phyloP scores from a whole-genome alignment of 2,113 vertebrate genomes.

The Xenus cinereus region DNA sequence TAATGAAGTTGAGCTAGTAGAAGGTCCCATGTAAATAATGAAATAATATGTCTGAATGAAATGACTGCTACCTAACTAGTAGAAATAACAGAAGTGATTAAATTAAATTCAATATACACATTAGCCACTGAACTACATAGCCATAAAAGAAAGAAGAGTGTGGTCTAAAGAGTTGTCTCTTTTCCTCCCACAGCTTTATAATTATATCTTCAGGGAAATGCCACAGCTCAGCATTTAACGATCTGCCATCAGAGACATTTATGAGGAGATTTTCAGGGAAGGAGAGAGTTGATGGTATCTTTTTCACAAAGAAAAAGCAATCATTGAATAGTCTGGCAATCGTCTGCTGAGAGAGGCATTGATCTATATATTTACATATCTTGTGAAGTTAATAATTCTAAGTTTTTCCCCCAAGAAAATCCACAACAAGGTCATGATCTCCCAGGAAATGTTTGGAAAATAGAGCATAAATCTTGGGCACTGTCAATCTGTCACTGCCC shows the following conservation, averaged over 20 bases:
- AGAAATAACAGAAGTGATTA: constrained; percentile 63
- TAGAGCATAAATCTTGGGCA: neutral
- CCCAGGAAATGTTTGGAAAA: neutral
- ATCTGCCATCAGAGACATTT: constrained; percentile 60
- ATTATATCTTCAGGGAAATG: constrained; percentile 59
- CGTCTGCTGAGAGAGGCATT: neutral
- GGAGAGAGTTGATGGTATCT: constrained; percentile 28
- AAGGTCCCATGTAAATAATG: constrained; percentile 49
- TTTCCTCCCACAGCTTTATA: constrained; percentile 53
- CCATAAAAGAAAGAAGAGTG: constrained; percentile 54
- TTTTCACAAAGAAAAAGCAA: constrained; percentile 17
- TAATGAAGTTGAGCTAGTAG: constrained; percentile 51
- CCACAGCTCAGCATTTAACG: constrained; percentile 62
- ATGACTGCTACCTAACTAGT: constrained; percentile 48
- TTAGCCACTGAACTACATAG: constrained; percentile 55
- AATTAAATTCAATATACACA: constrained; percentile 58
- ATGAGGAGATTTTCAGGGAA: constrained; percentile 38
- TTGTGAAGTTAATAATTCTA: neutral
- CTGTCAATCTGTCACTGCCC: neutral
- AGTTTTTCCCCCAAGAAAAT: neutral
- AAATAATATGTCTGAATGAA: constrained; percentile 56
- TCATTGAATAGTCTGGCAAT: neutral
- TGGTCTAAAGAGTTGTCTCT: constrained; percentile 54
- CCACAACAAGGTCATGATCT: neutral
- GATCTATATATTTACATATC: constrained; percentile 22